Base-by-base conservation (phyloP, 2,888 invertebrate genomes). In the Pinctada fucata region DNA sequence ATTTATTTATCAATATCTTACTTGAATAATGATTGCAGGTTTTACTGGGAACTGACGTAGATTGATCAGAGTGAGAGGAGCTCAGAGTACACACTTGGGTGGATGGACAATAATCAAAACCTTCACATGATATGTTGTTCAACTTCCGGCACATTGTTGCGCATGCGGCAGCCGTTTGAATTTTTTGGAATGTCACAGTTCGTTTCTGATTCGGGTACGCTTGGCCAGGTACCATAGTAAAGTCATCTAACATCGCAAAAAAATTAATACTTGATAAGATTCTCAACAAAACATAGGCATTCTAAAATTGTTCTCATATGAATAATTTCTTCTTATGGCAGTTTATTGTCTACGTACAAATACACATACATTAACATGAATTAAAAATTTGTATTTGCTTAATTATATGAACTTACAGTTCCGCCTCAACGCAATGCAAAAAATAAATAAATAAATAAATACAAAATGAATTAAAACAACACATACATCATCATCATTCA, bases 101-200 rank as follows among this genome's bases (percentile, higher is more conserved):
- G 1, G 81, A 58, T 0, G 81, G 68, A 65, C 89, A 89, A 79
- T 84, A 86, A 76, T 88, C 86, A 78, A 89, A 88, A 64, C 88
- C 86, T 67, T 85, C 82, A 75, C 89, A 89, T 31, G 65, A 63
- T 72, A 87, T 84, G 3, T 72, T 82, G 16, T 73, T n/a, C 45
- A 83, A 79, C 4, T 80, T 79, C 4, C 86, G 76, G 76, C 89
- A 89, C 45, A 82, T 65, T 8, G 83, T 74, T 3, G 88, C 87
- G 76, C 88, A 88, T 16, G 83, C 85, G 63, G 79, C 66, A 2
- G 79, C 80, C 47, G 78, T 79, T 8, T 72, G 76, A 2, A 85
- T 77, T 13, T 83, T 77, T 10, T 72, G 68, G 3, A 83, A 67
- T 16, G 81, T 81, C 67, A 82, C 81, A 51, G 79, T 81, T 5